Conservation (phyloP, 2,888 invertebrate genomes). For the Zootermopsis nevadensis region DNA sequence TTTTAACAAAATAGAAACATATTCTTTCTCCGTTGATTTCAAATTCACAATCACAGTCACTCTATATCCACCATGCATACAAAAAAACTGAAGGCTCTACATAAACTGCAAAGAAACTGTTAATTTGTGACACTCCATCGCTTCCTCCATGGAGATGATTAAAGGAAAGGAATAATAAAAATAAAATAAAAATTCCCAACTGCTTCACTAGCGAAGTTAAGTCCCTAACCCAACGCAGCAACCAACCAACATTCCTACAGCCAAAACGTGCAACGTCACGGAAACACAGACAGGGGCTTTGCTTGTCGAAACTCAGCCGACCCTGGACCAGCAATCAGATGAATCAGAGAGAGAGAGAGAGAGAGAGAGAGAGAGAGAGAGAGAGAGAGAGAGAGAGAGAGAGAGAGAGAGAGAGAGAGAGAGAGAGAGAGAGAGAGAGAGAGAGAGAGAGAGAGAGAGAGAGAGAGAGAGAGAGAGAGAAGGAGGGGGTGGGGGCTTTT, state of each 20-base stretch:
- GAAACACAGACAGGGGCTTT: background rate
- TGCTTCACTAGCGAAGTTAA: background rate
- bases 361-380: too few relatives aligned
- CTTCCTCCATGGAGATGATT: slow-evolving; percentile 35
- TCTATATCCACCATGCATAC: too few relatives aligned
- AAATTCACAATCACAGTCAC: too few relatives aligned
- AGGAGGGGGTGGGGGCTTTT: background rate
- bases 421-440: background rate
- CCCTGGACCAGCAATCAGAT: background rate
- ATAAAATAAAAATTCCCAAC: slow-evolving; percentile 12
- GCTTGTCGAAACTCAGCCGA: slow-evolving; percentile 2
- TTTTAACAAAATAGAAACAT: too few relatives aligned
- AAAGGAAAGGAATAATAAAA: slow-evolving; percentile 25
- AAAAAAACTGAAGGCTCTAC: too few relatives aligned
- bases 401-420: background rate
- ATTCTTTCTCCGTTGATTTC: too few relatives aligned
- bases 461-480: background rate
- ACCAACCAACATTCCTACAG: slow-evolving; percentile 28
- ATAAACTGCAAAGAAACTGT: background rate
- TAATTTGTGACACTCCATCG: slow-evolving; percentile 27
- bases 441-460: background rate
- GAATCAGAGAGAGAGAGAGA: background rate
- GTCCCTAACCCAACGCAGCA: slow-evolving; percentile 15
- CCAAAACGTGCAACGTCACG: slow-evolving; percentile 25
- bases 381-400: background rate